A percentile compares a stretch with the other conserved stretches of the same genome.
phyloP scores from a whole-genome alignment of 2,888 invertebrate species.

The Oasisia sp. region DNA sequence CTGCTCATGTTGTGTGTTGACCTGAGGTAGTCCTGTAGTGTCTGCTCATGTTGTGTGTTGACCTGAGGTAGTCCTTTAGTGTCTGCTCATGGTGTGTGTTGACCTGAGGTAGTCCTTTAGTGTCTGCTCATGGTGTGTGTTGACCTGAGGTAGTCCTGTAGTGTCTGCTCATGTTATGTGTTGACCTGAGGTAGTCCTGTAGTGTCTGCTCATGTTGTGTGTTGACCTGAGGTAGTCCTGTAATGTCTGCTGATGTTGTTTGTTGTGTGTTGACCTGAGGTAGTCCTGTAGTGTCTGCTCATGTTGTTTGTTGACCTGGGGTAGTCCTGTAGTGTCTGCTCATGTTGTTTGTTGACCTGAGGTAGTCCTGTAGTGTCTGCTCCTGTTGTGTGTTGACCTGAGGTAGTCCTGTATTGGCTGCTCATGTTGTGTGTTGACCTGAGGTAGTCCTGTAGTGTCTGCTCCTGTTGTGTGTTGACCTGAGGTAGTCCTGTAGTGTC shows the following conservation, averaged over 20 bases:
- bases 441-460: neutral
- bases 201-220: slow-evolving; percentile 7
- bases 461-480: neutral
- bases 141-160: neutral
- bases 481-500: neutral
- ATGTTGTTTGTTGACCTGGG: neutral
- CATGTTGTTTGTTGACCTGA: neutral
- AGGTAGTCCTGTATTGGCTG: neutral
- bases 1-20: slow-evolving; percentile 1
- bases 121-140: neutral
- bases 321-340: neutral
- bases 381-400: neutral
- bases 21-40: neutral
- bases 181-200: neutral
- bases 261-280: no score
- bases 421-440: neutral
- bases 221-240: no score
- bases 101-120: neutral
- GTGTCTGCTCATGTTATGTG: neutral
- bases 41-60: slow-evolving; percentile 9
- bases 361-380: neutral
- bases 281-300: neutral
- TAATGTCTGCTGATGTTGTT: slow-evolving; percentile 8
- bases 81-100: neutral
- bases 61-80: neutral